phyloP scores from a whole-genome alignment of 2,888 invertebrate species.

The Polydesmus complanatus region DNA sequence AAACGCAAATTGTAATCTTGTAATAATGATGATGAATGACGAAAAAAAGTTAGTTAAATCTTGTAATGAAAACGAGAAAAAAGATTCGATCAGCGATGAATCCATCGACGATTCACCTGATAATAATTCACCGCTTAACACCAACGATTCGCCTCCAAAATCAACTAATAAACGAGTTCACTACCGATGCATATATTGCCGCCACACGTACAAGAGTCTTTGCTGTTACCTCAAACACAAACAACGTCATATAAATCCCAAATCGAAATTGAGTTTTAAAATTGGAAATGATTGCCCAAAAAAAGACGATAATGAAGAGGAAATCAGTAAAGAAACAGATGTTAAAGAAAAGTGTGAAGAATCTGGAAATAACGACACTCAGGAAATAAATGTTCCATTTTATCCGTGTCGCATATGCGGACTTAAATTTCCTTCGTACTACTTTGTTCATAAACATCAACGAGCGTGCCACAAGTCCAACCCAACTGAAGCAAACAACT shows the following conservation, averaged over 20 bases:
- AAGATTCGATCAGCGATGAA: slow-evolving; percentile 7
- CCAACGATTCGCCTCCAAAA: not conserved
- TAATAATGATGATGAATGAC: slow-evolving; percentile 19
- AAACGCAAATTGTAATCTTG: slow-evolving; percentile 58
- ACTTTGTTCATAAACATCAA: slow-evolving; percentile 82
- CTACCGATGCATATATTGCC: slow-evolving; percentile 59
- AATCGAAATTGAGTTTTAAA: slow-evolving; percentile 21
- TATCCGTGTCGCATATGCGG: slow-evolving; percentile 89
- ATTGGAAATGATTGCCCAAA: slow-evolving; percentile 18
- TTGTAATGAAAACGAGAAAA: slow-evolving; percentile 13
- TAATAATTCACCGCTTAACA: not conserved
- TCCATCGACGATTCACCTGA: not conserved
- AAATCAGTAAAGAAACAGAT: slow-evolving; percentile 12
- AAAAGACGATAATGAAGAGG: slow-evolving; percentile 14
- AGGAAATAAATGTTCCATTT: slow-evolving; percentile 71
- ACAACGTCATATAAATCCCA: slow-evolving; percentile 49
- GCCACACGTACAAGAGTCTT: slow-evolving; percentile 65
- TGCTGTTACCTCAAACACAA: slow-evolving; percentile 75
- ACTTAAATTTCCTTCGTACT: slow-evolving; percentile 81
- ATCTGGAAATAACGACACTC: slow-evolving; percentile 27
- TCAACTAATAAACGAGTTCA: not conserved
- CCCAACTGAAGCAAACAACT: not conserved
- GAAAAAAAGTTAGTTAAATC: slow-evolving; percentile 13
- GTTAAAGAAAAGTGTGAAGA: slow-evolving; percentile 14
- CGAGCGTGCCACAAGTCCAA: slow-evolving; percentile 53